Percentiles rank a stretch among this genome's conserved stretches.
Conservation (phyloP, 2,888 invertebrate species). For the Salticus scenicus region DNA sequence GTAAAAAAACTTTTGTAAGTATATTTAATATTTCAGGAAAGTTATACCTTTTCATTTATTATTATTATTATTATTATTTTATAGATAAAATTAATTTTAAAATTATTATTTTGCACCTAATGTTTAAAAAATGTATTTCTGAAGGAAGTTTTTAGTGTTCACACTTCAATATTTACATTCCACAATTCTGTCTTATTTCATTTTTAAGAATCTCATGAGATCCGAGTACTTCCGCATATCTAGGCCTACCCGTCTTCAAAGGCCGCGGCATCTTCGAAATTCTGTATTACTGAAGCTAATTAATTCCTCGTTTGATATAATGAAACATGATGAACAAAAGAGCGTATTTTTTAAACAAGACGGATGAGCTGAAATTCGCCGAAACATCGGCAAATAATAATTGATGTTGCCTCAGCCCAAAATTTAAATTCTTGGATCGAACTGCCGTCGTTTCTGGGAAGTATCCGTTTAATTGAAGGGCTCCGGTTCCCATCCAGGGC, state of each 20-base stretch:
- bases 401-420: background rate
- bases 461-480: background rate
- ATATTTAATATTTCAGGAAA: too few species aligned
- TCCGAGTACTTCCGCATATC: background rate
- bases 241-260: background rate
- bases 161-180: too few species aligned
- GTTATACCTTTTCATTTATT: too few species aligned
- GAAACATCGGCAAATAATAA: background rate
- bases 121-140: too few species aligned
- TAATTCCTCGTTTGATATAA: conserved; percentile 4
- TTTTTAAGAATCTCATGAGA: too few species aligned
- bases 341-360: conserved; percentile 15
- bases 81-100: too few species aligned
- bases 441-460: background rate
- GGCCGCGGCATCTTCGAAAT: background rate
- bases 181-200: too few species aligned
- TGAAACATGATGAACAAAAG: background rate
- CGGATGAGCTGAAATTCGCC: background rate
- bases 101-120: too few species aligned
- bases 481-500: background rate
- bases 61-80: too few species aligned
- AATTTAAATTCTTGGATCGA: too few species aligned
- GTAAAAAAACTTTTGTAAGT: too few species aligned
- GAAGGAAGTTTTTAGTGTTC: too few species aligned
- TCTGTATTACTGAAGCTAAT: background rate